Evolutionary conservation across 2,113 vertebrate species (phyloP).

Genomic region (Cyanoliseus patagonus): DNA sequence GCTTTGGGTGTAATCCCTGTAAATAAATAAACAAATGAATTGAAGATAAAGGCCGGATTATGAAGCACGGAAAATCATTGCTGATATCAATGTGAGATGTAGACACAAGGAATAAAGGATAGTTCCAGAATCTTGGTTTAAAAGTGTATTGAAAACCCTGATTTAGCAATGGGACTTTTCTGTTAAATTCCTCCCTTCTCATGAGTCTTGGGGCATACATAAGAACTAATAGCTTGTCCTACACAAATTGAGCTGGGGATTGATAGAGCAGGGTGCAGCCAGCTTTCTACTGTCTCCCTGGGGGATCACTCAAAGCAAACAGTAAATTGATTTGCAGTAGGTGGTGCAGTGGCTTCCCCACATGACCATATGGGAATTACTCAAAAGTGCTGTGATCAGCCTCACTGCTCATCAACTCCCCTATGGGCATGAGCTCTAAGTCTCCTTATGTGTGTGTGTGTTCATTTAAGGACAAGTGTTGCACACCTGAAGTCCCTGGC

Average conservation of each 20-base stretch:
- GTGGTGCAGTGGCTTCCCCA: neutral
- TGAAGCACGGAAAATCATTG: neutral
- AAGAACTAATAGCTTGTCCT: neutral
- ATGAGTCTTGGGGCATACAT: neutral
- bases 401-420: neutral
- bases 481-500: neutral
- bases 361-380: neutral
- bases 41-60: neutral
- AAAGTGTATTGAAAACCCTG: neutral
- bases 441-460: neutral
- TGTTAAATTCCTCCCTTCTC: neutral
- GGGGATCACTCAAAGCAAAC: neutral
- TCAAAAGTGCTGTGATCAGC: neutral
- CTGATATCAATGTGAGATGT: neutral
- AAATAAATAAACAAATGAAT: neutral
- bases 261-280: neutral
- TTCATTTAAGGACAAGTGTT: neutral
- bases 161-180: neutral
- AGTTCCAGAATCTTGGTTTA: neutral
- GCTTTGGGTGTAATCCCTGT: neutral
- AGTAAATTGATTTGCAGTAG: neutral
- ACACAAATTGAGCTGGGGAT: neutral
- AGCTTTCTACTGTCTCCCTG: neutral
- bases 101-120: neutral
- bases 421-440: neutral